Evolutionary conservation across 2,888 invertebrate species (phyloP).

Genomic region (Erebia epiphron): DNA sequence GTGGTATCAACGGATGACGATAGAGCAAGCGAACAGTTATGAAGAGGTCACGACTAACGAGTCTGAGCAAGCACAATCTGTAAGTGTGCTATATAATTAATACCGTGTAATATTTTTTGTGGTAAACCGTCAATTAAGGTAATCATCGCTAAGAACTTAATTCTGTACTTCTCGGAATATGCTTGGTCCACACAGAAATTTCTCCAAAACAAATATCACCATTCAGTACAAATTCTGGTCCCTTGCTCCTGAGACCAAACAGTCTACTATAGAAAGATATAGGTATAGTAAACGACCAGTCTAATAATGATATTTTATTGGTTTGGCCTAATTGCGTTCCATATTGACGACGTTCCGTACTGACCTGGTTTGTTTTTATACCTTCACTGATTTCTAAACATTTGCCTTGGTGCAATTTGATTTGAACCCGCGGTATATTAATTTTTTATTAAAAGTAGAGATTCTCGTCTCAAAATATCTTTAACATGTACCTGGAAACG

Average conservation of each 20-base stretch:
- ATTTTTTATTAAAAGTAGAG: neutral
- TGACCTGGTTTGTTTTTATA: conserved; percentile 58
- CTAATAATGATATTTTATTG: conserved; percentile 70
- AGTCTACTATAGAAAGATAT: neutral
- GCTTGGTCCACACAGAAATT: neutral
- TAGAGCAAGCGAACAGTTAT: neutral
- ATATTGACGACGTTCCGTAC: conserved; percentile 63
- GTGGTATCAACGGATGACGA: neutral
- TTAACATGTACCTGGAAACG: neutral
- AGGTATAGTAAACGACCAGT: neutral
- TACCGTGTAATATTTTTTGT: neutral
- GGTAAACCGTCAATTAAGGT: neutral
- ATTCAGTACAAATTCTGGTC: neutral
- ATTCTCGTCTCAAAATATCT: neutral
- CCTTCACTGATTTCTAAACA: conserved; percentile 25
- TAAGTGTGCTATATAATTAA: neutral
- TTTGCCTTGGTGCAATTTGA: neutral
- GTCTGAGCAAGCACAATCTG: conserved; percentile 2
- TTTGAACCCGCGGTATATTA: neutral
- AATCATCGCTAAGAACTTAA: neutral
- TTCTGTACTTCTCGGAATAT: neutral
- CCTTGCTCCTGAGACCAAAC: neutral
- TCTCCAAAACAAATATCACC: neutral
- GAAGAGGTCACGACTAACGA: conserved; percentile 3
- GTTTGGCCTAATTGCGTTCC: conserved; percentile 73